Conservation (phyloP, 2,888 invertebrate genomes). For the Nemotelus nigrinus region DNA sequence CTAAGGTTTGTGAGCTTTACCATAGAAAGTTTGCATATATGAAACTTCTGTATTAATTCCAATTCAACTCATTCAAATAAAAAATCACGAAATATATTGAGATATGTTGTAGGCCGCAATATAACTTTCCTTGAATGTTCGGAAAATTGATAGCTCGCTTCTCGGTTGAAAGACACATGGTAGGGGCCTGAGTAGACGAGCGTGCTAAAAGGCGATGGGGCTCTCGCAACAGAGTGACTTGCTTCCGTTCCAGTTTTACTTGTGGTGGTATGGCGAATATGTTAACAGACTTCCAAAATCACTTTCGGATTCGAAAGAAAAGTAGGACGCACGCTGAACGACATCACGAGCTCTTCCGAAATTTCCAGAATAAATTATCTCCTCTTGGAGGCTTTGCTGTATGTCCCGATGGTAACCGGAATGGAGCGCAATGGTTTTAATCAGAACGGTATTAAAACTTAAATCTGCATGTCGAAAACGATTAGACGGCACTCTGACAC, state of each 20-base stretch:
- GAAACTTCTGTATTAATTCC: too few species aligned
- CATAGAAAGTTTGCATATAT: too few species aligned
- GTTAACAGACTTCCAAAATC: not conserved
- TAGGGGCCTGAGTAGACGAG: too few species aligned
- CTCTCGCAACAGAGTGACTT: too few species aligned
- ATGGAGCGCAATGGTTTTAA: slow-evolving; percentile 51
- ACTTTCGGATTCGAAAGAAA: not conserved
- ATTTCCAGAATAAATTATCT: slow-evolving; percentile 36
- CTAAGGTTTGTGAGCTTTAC: too few species aligned
- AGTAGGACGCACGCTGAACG: not conserved
- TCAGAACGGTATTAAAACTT: slow-evolving; percentile 58
- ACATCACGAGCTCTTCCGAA: not conserved
- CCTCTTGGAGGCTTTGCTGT: slow-evolving; percentile 15
- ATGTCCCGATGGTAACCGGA: not conserved
- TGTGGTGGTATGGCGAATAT: not conserved
- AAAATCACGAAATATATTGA: too few species aligned
- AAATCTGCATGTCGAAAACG: slow-evolving; percentile 66
- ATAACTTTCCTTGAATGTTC: too few species aligned
- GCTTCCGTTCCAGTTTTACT: not conserved
- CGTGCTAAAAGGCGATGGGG: too few species aligned
- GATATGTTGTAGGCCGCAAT: too few species aligned
- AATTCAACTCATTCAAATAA: too few species aligned
- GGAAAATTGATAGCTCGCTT: too few species aligned
- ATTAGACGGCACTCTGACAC: slow-evolving; percentile 59
- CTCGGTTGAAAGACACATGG: too few species aligned